Percentiles rank a stretch among this genome's conserved stretches.
Conservation (phyloP, 2,888 invertebrate genomes). For the Crepidodera aurea region DNA sequence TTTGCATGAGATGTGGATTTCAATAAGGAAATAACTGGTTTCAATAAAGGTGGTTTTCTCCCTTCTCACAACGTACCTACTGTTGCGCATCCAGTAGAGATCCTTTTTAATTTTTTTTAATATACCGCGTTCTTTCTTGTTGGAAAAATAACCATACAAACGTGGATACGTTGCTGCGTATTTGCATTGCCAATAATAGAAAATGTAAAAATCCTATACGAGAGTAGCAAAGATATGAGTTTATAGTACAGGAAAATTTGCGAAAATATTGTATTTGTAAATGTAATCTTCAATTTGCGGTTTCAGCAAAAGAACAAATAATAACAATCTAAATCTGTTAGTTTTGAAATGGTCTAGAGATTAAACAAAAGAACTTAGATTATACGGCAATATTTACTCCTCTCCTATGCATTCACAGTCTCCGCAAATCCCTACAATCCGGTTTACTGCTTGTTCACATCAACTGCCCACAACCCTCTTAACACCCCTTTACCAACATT, state of each 20-base stretch:
- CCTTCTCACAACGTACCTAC: not conserved
- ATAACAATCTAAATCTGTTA: too few species aligned
- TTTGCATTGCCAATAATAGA: constrained; percentile 41
- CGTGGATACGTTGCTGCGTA: constrained; percentile 4
- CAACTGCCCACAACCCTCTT: too few species aligned
- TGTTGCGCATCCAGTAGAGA: constrained; percentile 32
- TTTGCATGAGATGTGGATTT: not conserved
- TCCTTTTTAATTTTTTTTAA: constrained; percentile 41
- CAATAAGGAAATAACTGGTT: not conserved
- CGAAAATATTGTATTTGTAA: too few species aligned
- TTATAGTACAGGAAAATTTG: constrained; percentile 17
- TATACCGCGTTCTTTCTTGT: constrained; percentile 22
- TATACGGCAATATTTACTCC: too few species aligned
- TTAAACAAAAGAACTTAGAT: too few species aligned
- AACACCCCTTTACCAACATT: too few species aligned
- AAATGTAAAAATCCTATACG: constrained; percentile 44
- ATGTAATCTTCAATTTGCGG: too few species aligned
- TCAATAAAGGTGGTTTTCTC: constrained; percentile 29
- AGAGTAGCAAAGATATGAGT: constrained; percentile 31
- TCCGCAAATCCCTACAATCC: too few species aligned
- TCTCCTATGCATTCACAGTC: too few species aligned
- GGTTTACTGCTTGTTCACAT: too few species aligned
- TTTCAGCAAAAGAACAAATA: too few species aligned
- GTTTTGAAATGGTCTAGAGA: too few species aligned
- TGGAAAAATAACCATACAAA: constrained; percentile 29